Conservation (phyloP, 1,140 invertebrate species). For the Teleogryllus occipitalis region DNA sequence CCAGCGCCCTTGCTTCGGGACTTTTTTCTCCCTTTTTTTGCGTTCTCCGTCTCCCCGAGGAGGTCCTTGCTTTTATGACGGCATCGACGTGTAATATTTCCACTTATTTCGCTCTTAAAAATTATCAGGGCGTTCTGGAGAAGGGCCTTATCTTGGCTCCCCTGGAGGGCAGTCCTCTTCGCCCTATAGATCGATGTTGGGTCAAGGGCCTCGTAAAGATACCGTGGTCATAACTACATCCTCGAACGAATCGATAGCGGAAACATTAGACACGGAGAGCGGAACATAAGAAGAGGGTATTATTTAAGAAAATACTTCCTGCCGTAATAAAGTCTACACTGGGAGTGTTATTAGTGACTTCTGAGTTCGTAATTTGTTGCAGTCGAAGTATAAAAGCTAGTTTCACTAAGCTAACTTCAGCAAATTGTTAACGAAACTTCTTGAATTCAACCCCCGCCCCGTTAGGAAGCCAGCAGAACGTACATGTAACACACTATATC, state of each 20-base stretch:
- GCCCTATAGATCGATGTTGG: not conserved
- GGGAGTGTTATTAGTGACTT: no score
- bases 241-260: not conserved
- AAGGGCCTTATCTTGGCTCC: not conserved
- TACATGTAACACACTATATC: no score
- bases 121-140: not conserved
- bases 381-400: no score
- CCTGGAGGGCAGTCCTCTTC: not conserved
- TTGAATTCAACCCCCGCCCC: no score
- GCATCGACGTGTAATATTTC: slow-evolving; percentile 1
- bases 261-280: not conserved
- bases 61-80: not conserved
- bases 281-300: not conserved
- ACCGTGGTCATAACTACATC: not conserved
- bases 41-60: no score
- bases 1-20: not conserved
- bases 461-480: no score
- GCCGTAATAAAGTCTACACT: no score
- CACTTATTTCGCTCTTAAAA: not conserved
- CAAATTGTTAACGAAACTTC: no score
- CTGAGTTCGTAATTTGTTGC: no score
- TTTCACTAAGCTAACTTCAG: no score
- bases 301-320: not conserved
- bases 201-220: not conserved
- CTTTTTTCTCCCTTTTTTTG: not conserved